Conservation (phyloP, 2,113 vertebrate species). For the Stigmatopora nigra region DNA sequence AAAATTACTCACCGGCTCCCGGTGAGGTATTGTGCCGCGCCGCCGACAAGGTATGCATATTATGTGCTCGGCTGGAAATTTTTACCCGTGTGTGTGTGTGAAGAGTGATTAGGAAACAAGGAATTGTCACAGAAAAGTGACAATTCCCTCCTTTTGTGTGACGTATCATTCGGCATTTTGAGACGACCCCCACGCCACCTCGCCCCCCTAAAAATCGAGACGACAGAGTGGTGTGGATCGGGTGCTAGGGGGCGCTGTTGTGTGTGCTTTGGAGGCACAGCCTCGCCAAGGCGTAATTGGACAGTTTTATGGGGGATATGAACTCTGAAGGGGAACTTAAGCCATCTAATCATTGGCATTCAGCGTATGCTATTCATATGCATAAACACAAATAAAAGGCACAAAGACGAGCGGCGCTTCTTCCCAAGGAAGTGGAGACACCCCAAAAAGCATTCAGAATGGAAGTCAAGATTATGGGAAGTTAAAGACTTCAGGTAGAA, state of each 20-base stretch:
- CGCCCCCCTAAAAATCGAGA: not conserved
- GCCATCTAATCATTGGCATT: conserved; percentile 69
- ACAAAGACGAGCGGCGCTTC: conserved; percentile 43
- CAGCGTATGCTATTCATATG: conserved; percentile 68
- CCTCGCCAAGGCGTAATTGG: conserved; percentile 68
- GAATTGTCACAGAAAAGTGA: conserved; percentile 6
- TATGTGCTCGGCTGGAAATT: conserved; percentile 59
- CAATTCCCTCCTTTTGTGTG: not conserved
- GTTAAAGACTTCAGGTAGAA: conserved; percentile 51
- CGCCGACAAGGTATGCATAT: conserved; percentile 66
- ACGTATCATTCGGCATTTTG: conserved; percentile 2
- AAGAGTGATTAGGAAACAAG: conserved; percentile 3
- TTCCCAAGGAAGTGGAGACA: conserved; percentile 44
- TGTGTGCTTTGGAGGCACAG: conserved; percentile 59
- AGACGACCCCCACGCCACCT: not conserved
- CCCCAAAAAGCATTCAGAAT: conserved; percentile 20
- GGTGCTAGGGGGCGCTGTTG: conserved; percentile 69
- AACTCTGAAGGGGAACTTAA: conserved; percentile 72
- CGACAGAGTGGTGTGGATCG: conserved; percentile 10
- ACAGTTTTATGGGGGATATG: conserved; percentile 72
- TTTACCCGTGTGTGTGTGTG: conserved; percentile 18
- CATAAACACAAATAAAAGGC: conserved; percentile 68
- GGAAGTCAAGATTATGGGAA: conserved; percentile 50
- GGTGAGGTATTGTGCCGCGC: conserved; percentile 62
- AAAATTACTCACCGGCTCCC: conserved; percentile 68